Evolutionary conservation across 2,113 vertebrate genomes (phyloP).

Genomic region (Salvator merianae): DNA sequence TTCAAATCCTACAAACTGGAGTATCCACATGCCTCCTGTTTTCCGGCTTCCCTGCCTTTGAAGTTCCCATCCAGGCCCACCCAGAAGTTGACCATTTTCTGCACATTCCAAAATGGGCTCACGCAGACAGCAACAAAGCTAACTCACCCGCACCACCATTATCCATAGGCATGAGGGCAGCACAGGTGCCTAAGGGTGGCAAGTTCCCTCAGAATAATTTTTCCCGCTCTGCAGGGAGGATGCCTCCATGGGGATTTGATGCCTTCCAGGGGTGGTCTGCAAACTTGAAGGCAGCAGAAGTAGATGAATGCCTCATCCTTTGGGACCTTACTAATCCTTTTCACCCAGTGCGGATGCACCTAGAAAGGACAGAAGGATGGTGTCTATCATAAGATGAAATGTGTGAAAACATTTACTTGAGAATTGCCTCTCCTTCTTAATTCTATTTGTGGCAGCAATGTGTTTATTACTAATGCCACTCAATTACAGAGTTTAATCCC

Average conservation of each 20-base stretch:
- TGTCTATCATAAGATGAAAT: conserved; percentile 11
- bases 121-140: too few relatives aligned
- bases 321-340: too few relatives aligned
- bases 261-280: not conserved
- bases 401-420: not conserved
- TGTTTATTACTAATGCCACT: not conserved
- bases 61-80: too few relatives aligned
- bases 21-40: too few relatives aligned
- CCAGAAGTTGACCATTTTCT: too few relatives aligned
- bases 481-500: not conserved
- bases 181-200: too few relatives aligned
- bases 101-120: too few relatives aligned
- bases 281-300: not conserved
- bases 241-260: not conserved
- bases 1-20: too few relatives aligned
- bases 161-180: too few relatives aligned
- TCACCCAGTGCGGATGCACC: not conserved
- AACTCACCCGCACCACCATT: too few relatives aligned
- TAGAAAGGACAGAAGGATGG: not conserved
- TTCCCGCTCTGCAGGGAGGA: not conserved
- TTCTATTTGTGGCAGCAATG: not conserved
- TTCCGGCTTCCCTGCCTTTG: too few relatives aligned
- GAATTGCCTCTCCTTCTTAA: not conserved
- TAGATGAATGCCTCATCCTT: too few relatives aligned
- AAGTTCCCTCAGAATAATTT: not conserved